Evolutionary conservation across 2,113 vertebrate genomes (phyloP).

Genomic region (Eptesicus fuscus): DNA sequence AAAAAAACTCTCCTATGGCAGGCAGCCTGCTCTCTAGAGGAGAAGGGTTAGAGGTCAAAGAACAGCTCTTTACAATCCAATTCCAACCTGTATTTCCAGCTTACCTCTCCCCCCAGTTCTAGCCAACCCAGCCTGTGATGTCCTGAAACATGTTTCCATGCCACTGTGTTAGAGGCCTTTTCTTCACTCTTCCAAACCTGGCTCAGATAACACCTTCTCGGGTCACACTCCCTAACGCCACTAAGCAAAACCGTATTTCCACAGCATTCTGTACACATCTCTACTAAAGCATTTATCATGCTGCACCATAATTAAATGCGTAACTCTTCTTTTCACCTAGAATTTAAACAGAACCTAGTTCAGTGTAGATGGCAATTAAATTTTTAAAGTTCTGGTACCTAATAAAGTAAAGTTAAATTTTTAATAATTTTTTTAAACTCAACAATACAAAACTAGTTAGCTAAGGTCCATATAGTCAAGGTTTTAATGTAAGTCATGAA

Average conservation of each 20-base stretch:
- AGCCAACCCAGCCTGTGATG: not conserved
- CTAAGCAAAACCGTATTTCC: not conserved
- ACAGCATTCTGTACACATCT: not conserved
- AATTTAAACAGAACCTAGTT: not conserved
- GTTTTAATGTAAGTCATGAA: constrained; percentile 20
- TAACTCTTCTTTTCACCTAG: not conserved
- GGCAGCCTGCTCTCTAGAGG: not conserved
- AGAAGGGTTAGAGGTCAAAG: constrained; percentile 2
- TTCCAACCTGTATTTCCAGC: not conserved
- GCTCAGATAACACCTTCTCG: not conserved
- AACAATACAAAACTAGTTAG: not conserved
- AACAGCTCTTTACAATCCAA: not conserved
- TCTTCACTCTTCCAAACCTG: constrained; percentile 19
- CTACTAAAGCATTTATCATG: not conserved
- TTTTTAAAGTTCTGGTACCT: not conserved
- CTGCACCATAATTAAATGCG: not conserved
- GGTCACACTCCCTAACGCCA: not conserved
- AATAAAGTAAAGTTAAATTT: not conserved
- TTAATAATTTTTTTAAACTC: not conserved
- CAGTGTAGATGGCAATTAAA: not conserved
- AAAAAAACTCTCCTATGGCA: not conserved
- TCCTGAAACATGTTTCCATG: not conserved
- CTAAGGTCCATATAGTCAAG: not conserved
- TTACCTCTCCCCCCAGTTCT: not conserved
- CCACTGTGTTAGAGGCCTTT: not conserved